These are phyloP conservation scores for Morinoia aosen DNA, from an alignment of 2,888 invertebrate genomes.

Conservation along the genomic window DNA sequence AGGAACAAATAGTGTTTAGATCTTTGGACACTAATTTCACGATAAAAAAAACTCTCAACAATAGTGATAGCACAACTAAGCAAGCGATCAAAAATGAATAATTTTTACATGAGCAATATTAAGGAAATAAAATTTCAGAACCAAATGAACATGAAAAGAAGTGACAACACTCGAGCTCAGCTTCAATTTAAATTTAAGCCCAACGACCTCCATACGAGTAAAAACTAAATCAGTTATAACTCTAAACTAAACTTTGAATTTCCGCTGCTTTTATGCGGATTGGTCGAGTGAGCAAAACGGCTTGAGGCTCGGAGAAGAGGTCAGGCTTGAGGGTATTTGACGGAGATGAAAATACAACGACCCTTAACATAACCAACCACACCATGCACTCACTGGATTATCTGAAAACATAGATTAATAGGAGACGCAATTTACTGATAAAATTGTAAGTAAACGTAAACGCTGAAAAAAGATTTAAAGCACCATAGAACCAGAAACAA, in stretches of 20 bases:
- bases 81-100: not conserved
- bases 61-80: not conserved
- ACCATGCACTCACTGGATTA: not conserved
- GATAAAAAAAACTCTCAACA: not conserved
- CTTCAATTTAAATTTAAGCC: not conserved
- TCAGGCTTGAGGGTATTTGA: not conserved
- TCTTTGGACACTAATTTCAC: not conserved
- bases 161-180: not conserved
- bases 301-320: not conserved
- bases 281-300: not conserved
- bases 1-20: not conserved
- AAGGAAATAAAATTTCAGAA: not conserved
- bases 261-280: not conserved
- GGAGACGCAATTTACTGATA: not conserved
- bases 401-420: not conserved
- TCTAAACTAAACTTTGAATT: not conserved
- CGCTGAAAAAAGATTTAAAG: not conserved
- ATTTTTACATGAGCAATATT: not conserved
- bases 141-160: not conserved
- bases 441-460: not conserved
- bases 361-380: not conserved
- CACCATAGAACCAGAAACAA: not conserved
- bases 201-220: not conserved
- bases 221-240: not conserved
- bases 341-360: not conserved